phyloP scores from a whole-genome alignment of 2,797 vertebrate species.

The Danio albolineatus region DNA sequence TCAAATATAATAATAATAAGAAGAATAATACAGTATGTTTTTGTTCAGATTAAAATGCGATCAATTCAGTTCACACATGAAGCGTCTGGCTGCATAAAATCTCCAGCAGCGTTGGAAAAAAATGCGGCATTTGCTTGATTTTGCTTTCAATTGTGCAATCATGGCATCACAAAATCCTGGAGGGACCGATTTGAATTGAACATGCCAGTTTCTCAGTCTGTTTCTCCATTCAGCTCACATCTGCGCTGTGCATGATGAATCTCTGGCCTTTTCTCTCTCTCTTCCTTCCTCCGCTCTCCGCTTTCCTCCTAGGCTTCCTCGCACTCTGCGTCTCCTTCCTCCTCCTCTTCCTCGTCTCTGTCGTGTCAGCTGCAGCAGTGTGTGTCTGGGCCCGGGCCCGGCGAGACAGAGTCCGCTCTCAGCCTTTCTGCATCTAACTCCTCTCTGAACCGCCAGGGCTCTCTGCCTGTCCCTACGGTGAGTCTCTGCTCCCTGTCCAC shows the following conservation, averaged over 20 bases:
- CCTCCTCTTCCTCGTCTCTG: constrained; percentile 88
- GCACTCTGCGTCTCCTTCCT: constrained; percentile 75
- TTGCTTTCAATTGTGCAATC: no score
- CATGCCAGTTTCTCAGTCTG: neutral
- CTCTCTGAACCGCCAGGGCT: constrained; percentile 88
- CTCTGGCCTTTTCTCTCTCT: constrained; percentile 55
- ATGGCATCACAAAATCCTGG: no score
- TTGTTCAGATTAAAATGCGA: no score
- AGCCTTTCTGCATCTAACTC: constrained; percentile 89
- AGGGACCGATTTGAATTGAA: neutral
- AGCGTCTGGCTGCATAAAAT: no score
- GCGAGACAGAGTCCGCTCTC: constrained; percentile 81
- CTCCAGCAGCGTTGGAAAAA: no score
- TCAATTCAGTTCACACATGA: no score
- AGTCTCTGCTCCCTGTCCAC: constrained; percentile 68
- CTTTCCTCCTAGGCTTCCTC: constrained; percentile 62
- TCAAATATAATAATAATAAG: no score
- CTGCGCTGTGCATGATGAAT: constrained; percentile 44
- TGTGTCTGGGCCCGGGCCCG: constrained; percentile 78
- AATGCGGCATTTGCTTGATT: no score
- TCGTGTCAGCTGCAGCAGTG: constrained; percentile 86
- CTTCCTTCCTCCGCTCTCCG: constrained; percentile 49
- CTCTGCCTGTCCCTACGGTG: constrained; percentile 86
- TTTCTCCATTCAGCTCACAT: constrained; percentile 7
- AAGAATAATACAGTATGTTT: no score